Evolutionary conservation across 2,797 vertebrate species (phyloP), one percentile per base, ranked within the genome.

Genomic region (Gymnodraco acuticeps): DNA sequence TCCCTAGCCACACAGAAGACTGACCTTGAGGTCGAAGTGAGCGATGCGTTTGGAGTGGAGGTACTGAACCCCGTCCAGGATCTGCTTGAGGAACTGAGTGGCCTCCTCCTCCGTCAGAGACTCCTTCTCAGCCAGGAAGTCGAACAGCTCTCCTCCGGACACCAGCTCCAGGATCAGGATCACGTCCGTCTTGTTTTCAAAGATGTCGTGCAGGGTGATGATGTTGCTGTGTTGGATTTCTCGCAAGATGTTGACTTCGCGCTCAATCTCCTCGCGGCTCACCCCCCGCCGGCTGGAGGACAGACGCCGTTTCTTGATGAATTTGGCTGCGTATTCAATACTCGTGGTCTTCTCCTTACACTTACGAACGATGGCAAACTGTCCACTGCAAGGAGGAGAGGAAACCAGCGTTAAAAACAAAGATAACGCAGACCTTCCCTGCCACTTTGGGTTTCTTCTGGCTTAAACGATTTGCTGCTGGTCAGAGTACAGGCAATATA

Each of bases 141-240:
- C 98, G 0, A 99, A 99, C 46, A 99, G 96, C 91, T 99, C 98
- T 0, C 98, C 98, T 0, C 98, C 98, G 0, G 98, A 98, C 71
- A 99, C 98, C 83, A 99, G 94, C 95, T 99, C 98, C 81, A 99
- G 95, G 92, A 99, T 99, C 63, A 99, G 95, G 86, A 99, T 98
- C 89, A 99, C 98, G 0, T 99, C 98, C 0, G 98, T 98, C 93
- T 97, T 98, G 93, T 99, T 99, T 92, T 99, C 98, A 0, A 99
- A 99, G 93, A 99, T 96, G 93, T 99, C 98, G 0, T 99, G 97
- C 73, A 99, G 93, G 0, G 97, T 98, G 94, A 99, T 99, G 94
- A 99, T 99, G 95, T 99, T 99, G 91, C 96, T 96, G 94, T 99
- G 98, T 88, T 98, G 97, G 92, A 99, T 98, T 93, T 97, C 97